phyloP scores from a whole-genome alignment of 2,113 vertebrate genomes.

The Procavia capensis region DNA sequence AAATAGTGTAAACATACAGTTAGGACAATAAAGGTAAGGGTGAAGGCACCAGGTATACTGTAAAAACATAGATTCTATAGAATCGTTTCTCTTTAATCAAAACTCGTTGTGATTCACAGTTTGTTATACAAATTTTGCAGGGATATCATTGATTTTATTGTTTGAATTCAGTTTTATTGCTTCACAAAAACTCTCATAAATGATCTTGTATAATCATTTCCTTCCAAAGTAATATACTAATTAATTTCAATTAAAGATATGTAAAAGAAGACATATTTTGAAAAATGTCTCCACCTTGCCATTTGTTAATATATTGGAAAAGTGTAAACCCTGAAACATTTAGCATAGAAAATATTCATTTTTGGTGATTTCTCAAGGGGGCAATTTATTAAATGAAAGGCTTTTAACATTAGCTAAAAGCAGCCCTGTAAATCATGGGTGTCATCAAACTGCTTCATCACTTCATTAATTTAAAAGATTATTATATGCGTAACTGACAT shows the following conservation, averaged over 20 bases:
- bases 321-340: slow-evolving; percentile 93
- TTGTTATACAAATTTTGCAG: slow-evolving; percentile 84
- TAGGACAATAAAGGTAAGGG: slow-evolving; percentile 72
- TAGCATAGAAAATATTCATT: slow-evolving; percentile 93
- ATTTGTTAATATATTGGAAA: slow-evolving; percentile 91
- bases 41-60: slow-evolving; percentile 40
- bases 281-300: slow-evolving; percentile 87
- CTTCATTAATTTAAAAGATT: slow-evolving; percentile 98
- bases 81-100: slow-evolving; percentile 83
- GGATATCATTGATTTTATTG: slow-evolving; percentile 87
- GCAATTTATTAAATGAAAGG: slow-evolving; percentile 93
- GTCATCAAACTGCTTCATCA: slow-evolving; percentile 93
- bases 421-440: slow-evolving; percentile 93
- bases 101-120: slow-evolving; percentile 83
- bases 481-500: slow-evolving; percentile 94
- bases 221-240: slow-evolving; percentile 89
- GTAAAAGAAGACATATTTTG: slow-evolving; percentile 91
- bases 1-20: slow-evolving; percentile 75
- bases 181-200: slow-evolving; percentile 87
- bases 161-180: slow-evolving; percentile 89
- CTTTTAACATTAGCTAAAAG: slow-evolving; percentile 95
- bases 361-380: slow-evolving; percentile 93
- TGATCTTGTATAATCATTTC: slow-evolving; percentile 85
- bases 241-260: slow-evolving; percentile 93
- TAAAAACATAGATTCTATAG: slow-evolving; percentile 57